Evolutionary conservation across 1,140 invertebrate species (phyloP).

Genomic region (Formica exsecta): DNA sequence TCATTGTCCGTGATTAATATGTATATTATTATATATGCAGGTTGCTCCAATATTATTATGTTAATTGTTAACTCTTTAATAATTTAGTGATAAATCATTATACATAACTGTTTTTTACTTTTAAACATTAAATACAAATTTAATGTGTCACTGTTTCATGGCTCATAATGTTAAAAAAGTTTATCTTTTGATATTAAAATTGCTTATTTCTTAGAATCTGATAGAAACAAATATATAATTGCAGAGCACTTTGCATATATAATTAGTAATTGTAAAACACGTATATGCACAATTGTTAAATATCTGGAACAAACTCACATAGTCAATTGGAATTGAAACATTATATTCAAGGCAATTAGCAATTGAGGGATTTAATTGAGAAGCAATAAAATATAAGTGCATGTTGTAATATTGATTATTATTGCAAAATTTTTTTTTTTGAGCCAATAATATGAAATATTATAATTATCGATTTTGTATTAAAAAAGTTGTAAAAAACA

Average conservation of each 20-base stretch:
- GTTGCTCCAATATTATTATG: neutral
- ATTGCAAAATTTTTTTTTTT: neutral
- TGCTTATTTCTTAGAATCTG: constrained; percentile 18
- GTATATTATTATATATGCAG: constrained; percentile 10
- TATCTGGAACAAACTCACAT: constrained; percentile 9
- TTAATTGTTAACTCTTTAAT: neutral
- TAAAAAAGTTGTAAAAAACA: neutral
- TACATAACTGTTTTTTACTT: neutral
- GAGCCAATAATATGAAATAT: neutral
- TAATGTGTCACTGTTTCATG: neutral
- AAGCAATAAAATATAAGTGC: constrained; percentile 24
- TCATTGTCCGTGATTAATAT: constrained; percentile 1
- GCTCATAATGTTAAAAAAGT: neutral
- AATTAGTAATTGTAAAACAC: constrained; percentile 8
- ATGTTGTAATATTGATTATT: constrained; percentile 11
- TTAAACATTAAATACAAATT: constrained; percentile 3
- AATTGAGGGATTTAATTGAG: constrained; percentile 27
- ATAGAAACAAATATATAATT: constrained; percentile 6
- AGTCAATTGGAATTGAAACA: constrained; percentile 11
- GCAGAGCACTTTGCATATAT: constrained; percentile 25
- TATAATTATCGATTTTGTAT: neutral
- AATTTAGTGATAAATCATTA: neutral
- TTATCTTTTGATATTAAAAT: neutral
- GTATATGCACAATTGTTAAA: constrained; percentile 27
- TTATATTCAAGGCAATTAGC: constrained; percentile 8